Conservation (phyloP, 1,140 invertebrate species). For the Bathynomus jamesi region DNA sequence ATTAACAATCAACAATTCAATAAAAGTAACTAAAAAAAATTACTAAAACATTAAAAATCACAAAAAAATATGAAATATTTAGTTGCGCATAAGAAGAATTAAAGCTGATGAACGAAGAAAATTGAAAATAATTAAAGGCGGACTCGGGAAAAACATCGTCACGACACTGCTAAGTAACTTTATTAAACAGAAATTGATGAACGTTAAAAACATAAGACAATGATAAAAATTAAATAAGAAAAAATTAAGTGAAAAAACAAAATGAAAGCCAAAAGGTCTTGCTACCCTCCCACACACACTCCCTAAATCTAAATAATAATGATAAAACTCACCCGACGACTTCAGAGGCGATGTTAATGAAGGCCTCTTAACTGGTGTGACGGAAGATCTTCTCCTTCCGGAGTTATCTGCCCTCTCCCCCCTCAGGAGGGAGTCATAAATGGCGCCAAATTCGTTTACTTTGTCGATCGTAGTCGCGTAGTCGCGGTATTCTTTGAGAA, state of each 20-base stretch:
- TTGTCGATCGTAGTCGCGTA: slow-evolving; percentile 79
- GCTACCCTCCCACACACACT: neutral
- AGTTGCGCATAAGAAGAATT: too few species aligned
- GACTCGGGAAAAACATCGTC: too few species aligned
- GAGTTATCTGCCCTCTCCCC: slow-evolving; percentile 60
- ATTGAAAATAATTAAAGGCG: too few species aligned
- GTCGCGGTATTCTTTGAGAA: slow-evolving; percentile 81
- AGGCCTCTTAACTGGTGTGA: slow-evolving; percentile 66
- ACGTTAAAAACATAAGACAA: too few species aligned
- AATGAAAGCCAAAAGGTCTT: too few species aligned
- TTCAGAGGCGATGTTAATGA: slow-evolving; percentile 41
- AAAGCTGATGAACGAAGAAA: too few species aligned
- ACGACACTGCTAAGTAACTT: too few species aligned
- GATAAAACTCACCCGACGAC: slow-evolving; percentile 12
- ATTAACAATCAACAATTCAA: slow-evolving; percentile 42
- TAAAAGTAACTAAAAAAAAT: slow-evolving; percentile 9
- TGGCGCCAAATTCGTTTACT: slow-evolving; percentile 77
- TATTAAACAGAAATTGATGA: too few species aligned
- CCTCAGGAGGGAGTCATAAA: slow-evolving; percentile 70
- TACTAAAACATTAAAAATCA: neutral
- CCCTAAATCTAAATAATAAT: neutral
- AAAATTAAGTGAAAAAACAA: too few species aligned
- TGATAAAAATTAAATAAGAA: too few species aligned
- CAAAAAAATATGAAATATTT: slow-evolving; percentile 13
- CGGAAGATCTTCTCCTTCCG: slow-evolving; percentile 53